Conservation (phyloP, 2,113 vertebrate species). For the Saimiri boliviensis region DNA sequence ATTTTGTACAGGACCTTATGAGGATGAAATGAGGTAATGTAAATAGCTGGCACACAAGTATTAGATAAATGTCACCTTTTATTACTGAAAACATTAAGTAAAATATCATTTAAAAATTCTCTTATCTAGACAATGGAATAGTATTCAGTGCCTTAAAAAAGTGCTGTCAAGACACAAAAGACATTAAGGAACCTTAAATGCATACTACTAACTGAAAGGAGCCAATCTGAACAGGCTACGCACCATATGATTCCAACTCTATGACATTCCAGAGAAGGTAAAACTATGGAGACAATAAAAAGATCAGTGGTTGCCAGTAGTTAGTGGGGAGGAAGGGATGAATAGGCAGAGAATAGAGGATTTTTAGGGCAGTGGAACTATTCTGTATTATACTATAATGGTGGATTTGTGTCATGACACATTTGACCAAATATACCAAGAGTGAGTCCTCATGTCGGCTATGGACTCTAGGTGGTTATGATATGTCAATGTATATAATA, state of each 20-base stretch:
- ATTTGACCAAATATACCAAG: neutral
- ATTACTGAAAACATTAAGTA: slow-evolving; percentile 26
- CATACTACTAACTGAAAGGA: neutral
- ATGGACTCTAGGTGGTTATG: neutral
- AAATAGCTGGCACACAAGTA: neutral
- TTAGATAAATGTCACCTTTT: slow-evolving; percentile 45
- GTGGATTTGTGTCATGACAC: too few relatives aligned
- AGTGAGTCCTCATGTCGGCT: neutral
- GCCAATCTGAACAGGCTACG: neutral
- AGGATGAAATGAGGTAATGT: slow-evolving; percentile 38
- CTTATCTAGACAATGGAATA: neutral
- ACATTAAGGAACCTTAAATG: neutral
- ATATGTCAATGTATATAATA: neutral
- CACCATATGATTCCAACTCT: neutral
- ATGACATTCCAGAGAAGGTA: neutral
- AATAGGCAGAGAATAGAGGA: neutral
- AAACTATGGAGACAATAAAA: neutral
- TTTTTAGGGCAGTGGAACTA: neutral
- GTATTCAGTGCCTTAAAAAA: neutral
- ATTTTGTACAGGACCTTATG: neutral
- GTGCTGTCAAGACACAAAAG: neutral
- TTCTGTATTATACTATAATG: neutral
- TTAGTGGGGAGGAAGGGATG: neutral
- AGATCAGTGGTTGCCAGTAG: neutral
- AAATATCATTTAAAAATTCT: slow-evolving; percentile 12